These are phyloP conservation scores for Pristiophorus japonicus DNA, from an alignment of 2,113 vertebrate genomes.

Conservation along the genomic window DNA sequence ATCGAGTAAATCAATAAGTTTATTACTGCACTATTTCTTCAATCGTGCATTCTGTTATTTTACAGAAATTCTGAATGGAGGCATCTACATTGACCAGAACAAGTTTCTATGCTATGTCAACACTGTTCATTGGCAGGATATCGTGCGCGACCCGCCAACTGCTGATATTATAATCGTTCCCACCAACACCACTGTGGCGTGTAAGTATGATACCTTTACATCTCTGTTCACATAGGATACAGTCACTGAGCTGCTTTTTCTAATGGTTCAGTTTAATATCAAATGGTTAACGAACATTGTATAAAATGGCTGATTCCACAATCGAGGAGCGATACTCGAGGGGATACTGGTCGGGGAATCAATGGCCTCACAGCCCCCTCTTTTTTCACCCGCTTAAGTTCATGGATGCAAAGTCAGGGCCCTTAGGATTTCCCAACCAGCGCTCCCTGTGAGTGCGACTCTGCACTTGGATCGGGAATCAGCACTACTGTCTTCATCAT, in stretches of 20 bases:
- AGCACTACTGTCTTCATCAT: not conserved
- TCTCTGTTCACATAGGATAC: not conserved
- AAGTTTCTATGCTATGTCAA: constrained; percentile 90
- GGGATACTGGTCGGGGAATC: not conserved
- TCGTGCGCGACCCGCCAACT: constrained; percentile 79
- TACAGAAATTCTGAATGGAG: constrained; percentile 89
- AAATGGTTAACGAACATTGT: not conserved
- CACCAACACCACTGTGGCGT: constrained; percentile 83
- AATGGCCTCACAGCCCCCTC: not conserved
- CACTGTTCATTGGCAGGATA: constrained; percentile 93
- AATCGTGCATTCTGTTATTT: constrained; percentile 33
- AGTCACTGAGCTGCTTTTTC: not conserved
- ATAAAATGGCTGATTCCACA: not conserved
- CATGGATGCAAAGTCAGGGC: no score
- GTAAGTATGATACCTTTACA: constrained; percentile 61
- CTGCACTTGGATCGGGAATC: not conserved
- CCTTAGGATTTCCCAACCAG: not conserved
- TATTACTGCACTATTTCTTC: constrained; percentile 24
- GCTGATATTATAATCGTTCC: constrained; percentile 87
- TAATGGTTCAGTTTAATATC: not conserved
- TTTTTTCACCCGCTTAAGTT: no score
- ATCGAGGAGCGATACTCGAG: not conserved
- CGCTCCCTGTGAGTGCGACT: not conserved
- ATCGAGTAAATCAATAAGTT: not conserved
- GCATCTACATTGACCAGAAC: constrained; percentile 92